Conservation (phyloP, 2,888 invertebrate genomes). For the Tipula confusa region DNA sequence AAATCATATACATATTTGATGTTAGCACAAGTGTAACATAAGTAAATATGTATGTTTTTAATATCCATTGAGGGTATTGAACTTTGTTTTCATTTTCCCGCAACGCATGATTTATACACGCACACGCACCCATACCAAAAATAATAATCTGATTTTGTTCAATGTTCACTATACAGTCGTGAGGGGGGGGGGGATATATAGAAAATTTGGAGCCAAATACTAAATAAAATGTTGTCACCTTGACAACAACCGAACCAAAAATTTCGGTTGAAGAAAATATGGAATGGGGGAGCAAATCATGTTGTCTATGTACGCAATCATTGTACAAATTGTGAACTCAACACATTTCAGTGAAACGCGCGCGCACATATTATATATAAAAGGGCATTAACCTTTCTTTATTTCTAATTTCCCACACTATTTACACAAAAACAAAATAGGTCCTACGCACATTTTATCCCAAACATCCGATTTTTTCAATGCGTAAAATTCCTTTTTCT, state of each 20-base stretch:
- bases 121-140: too few species aligned
- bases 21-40: background rate
- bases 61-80: background rate
- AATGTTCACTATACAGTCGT: too few species aligned
- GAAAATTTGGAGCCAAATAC: background rate
- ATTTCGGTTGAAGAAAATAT: background rate
- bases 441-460: background rate
- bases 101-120: background rate
- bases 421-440: too few species aligned
- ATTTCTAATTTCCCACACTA: background rate
- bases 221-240: background rate
- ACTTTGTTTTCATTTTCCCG: background rate
- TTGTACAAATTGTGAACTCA: background rate
- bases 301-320: background rate
- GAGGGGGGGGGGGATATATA: background rate
- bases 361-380: background rate
- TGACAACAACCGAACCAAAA: background rate
- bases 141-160: background rate
- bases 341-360: conserved; percentile 4
- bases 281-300: background rate
- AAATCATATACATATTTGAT: background rate
- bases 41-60: background rate
- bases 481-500: background rate
- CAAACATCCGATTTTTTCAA: background rate
- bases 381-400: background rate